phyloP scores from a whole-genome alignment of 1,140 invertebrate genomes.

The Philotrypesis tridentata region DNA sequence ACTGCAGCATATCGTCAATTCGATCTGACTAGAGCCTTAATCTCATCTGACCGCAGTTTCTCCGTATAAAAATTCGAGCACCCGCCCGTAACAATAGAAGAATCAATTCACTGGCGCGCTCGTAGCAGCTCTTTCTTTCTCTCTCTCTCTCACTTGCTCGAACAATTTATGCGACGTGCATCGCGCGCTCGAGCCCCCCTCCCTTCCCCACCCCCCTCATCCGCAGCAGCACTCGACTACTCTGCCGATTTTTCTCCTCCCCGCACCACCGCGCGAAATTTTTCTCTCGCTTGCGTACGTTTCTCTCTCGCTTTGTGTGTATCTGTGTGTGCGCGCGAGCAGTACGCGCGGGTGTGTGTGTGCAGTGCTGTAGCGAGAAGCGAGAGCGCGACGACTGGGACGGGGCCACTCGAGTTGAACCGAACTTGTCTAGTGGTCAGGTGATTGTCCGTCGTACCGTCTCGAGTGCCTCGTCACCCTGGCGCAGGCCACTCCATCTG shows the following conservation, averaged over 20 bases:
- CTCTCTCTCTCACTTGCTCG: too few relatives aligned
- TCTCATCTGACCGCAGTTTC: background rate
- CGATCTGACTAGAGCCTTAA: background rate
- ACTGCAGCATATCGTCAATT: background rate
- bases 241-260: background rate
- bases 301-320: background rate
- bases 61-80: background rate
- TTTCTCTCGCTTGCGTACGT: background rate
- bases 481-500: background rate
- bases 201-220: too few relatives aligned
- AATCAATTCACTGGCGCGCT: background rate
- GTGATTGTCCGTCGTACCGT: conserved; percentile 20
- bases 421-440: conserved; percentile 28
- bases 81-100: background rate
- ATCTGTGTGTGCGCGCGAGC: too few relatives aligned
- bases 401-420: background rate
- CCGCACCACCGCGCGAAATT: background rate
- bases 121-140: background rate
- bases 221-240: background rate
- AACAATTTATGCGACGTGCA: background rate
- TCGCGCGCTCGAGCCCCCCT: background rate
- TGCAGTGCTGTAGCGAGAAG: background rate
- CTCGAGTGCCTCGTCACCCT: conserved; percentile 14
- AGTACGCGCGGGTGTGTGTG: too few relatives aligned
- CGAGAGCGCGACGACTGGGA: background rate